phyloP scores from a whole-genome alignment of 2,888 invertebrate species.

The Stenoptilia bipunctidactyla region DNA sequence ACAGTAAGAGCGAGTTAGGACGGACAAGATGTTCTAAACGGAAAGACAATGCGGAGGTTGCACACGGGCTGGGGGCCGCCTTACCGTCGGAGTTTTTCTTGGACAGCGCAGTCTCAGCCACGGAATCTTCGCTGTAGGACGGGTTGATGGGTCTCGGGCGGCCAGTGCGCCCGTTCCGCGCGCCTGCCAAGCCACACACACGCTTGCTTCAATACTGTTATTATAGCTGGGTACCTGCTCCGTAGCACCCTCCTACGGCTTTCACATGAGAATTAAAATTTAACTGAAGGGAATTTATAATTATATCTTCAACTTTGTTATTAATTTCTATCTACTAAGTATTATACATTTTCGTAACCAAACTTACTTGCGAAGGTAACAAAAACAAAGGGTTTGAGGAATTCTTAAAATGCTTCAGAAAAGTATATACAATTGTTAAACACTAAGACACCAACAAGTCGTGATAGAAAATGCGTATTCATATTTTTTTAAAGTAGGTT shows the following conservation, averaged over 20 bases:
- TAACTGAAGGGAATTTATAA: too few relatives aligned
- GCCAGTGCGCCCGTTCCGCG: constrained; percentile 48
- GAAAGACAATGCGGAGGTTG: constrained; percentile 28
- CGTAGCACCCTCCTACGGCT: not conserved
- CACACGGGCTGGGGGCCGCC: constrained; percentile 37
- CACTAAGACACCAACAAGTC: too few relatives aligned
- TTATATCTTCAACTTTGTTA: too few relatives aligned
- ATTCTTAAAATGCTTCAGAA: too few relatives aligned
- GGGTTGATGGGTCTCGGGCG: constrained; percentile 69
- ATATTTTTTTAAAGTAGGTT: too few relatives aligned
- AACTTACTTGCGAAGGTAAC: too few relatives aligned
- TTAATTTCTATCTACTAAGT: too few relatives aligned
- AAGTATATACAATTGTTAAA: too few relatives aligned
- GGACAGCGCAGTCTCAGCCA: constrained; percentile 82
- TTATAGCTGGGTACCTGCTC: not conserved
- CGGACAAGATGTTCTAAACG: constrained; percentile 35
- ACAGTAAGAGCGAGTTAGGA: constrained; percentile 44
- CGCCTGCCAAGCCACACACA: constrained; percentile 64
- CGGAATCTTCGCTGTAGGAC: constrained; percentile 85
- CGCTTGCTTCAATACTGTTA: constrained; percentile 47
- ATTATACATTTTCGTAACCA: too few relatives aligned
- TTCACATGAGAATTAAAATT: too few relatives aligned
- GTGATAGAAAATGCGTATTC: too few relatives aligned
- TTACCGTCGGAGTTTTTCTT: constrained; percentile 90
- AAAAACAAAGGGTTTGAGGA: too few relatives aligned